These are phyloP conservation scores for Rhadinocentrus ornatus DNA, from an alignment of 2,797 vertebrate genomes.

Conservation along the genomic window DNA sequence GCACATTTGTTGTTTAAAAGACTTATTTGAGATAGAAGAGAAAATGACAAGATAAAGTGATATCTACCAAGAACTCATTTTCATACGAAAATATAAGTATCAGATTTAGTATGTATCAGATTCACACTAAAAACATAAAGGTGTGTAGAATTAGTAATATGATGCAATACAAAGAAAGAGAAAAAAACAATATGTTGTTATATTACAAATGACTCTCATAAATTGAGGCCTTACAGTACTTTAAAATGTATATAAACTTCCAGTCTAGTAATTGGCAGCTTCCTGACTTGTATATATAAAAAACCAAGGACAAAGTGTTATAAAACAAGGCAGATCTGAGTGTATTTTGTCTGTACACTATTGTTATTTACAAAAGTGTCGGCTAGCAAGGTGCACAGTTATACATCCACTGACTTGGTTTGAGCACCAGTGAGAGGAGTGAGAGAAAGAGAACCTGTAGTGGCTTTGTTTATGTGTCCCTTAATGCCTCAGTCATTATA, in stretches of 20 bases:
- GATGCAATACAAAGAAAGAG: slow-evolving; percentile 84
- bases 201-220: slow-evolving; percentile 97
- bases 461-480: slow-evolving; percentile 73
- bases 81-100: slow-evolving; percentile 99
- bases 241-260: slow-evolving; percentile 96
- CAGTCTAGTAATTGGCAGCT: slow-evolving; percentile 96
- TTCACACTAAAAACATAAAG: slow-evolving; percentile 99
- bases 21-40: slow-evolving; percentile 74
- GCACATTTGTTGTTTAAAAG: slow-evolving; percentile 98
- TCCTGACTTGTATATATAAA: slow-evolving; percentile 83
- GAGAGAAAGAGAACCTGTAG: slow-evolving; percentile 71
- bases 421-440: slow-evolving; percentile 93
- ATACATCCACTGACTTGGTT: slow-evolving; percentile 89
- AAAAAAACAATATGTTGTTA: slow-evolving; percentile 94
- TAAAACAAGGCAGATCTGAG: slow-evolving; percentile 94
- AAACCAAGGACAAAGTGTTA: slow-evolving; percentile 86
- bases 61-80: slow-evolving; percentile 99
- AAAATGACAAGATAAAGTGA: slow-evolving; percentile 97
- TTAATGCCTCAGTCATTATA: slow-evolving; percentile 56
- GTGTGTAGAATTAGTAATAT: slow-evolving; percentile 98
- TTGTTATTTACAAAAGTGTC: slow-evolving; percentile 97
- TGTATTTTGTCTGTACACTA: slow-evolving; percentile 83
- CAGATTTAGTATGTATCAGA: slow-evolving; percentile 99
- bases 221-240: slow-evolving; percentile 99
- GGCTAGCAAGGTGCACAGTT: slow-evolving; percentile 89